Conservation (phyloP, 1,140 invertebrate species). For the Stenopsyche tienmushanensis region DNA sequence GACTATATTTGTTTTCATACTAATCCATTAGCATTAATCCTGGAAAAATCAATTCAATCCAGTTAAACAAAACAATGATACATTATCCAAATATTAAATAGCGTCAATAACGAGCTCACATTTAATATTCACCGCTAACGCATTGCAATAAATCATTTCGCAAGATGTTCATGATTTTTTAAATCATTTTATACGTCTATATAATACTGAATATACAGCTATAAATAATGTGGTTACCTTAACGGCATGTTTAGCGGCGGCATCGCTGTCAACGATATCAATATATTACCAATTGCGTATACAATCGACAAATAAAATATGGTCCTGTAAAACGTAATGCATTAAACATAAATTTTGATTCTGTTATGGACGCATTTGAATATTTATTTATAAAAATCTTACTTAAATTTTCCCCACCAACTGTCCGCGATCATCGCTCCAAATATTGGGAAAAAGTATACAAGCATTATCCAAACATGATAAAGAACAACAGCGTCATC, state of each 20-base stretch:
- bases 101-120: too few relatives aligned
- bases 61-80: too few relatives aligned
- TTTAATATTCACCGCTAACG: too few relatives aligned
- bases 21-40: too few relatives aligned
- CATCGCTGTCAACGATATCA: conserved; percentile 72
- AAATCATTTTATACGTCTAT: neutral
- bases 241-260: conserved; percentile 48
- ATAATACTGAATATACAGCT: neutral
- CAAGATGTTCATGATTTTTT: neutral
- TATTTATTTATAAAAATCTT: conserved; percentile 29
- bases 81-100: too few relatives aligned
- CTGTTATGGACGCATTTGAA: too few relatives aligned
- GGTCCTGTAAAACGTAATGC: conserved; percentile 65
- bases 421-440: conserved; percentile 85
- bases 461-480: conserved; percentile 77
- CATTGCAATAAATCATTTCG: neutral
- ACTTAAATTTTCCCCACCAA: conserved; percentile 73
- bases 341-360: neutral
- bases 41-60: too few relatives aligned
- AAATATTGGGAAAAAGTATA: conserved; percentile 79
- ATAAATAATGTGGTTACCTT: conserved; percentile 5
- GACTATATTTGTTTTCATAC: too few relatives aligned
- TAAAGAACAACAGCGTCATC: conserved; percentile 73
- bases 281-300: conserved; percentile 80
- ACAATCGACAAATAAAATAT: conserved; percentile 86